Evolutionary conservation across 2,113 vertebrate species (phyloP), one percentile per base, ranked within the genome.

Genomic region (Pseudonaja textilis): DNA sequence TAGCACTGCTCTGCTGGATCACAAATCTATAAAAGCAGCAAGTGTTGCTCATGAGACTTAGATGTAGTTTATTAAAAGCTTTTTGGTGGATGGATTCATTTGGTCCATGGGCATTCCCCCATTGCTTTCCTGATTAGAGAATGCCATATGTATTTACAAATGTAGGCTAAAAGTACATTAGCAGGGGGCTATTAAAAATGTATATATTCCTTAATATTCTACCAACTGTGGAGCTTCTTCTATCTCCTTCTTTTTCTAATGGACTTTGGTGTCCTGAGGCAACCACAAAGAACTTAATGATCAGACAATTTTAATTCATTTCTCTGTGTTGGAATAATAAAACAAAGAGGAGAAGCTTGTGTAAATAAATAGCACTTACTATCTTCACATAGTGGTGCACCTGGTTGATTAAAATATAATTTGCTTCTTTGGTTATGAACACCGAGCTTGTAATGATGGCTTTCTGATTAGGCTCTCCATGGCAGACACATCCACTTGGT

Each of bases 131-230:
- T 86, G 34, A 50, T 52, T 23, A 93, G 94, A 52, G 57, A 6
- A 74, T 93, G 14, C 61, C 61, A 88, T 29, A 86, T 81, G 86
- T 34, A 47, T 92, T 93, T 85, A 22, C 29, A 90, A 93, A 86
- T 47, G 8, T 2, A 57, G 91, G 47, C 54, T 39, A n/a, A 18
- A 42, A 56, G 39, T 87, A 47, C 5, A 0, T 69, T 91, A n/a
- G 9, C 56, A 9, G 42, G 4, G 26, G 54, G n/a, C 54, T 91
- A 2, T 93, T 90, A 90, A 14, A 91, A 91, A 88, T 25, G 55
- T 34, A n/a, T 47, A 0, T 54, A 5, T 56, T 87, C 88, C 59
- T 86, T 57, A 47, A 93, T 59, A 26, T 3, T 39, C 88, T 93
- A 74, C n/a, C 74, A 47, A 52, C 2, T 8, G 81, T 20, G 14